phyloP scores from a whole-genome alignment of 2,888 invertebrate genomes.

The Heliconius ethilla region DNA sequence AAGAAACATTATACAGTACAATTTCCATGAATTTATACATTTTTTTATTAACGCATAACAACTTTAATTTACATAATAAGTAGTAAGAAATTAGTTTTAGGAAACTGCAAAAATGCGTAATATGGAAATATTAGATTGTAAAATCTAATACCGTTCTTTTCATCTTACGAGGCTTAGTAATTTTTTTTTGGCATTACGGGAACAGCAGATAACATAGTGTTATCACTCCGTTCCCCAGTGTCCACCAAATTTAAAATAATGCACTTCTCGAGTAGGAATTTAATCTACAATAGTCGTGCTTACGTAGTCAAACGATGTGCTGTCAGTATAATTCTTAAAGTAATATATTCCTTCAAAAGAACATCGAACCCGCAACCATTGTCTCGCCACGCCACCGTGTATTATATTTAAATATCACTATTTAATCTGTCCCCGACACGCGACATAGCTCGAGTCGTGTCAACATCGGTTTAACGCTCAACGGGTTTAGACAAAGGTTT shows the following conservation, averaged over 20 bases:
- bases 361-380: slow-evolving; percentile 1
- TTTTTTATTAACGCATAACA: background rate
- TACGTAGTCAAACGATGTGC: background rate
- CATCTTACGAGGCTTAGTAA: too few relatives aligned
- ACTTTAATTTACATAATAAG: too few relatives aligned
- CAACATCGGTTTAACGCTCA: slow-evolving; percentile 49
- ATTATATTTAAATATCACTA: slow-evolving; percentile 28
- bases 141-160: too few relatives aligned
- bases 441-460: slow-evolving; percentile 45
- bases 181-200: too few relatives aligned
- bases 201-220: too few relatives aligned
- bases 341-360: background rate
- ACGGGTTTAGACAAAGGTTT: slow-evolving; percentile 47
- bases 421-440: slow-evolving; percentile 34
- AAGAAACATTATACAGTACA: background rate
- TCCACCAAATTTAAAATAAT: too few relatives aligned
- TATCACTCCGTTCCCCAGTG: too few relatives aligned
- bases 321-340: background rate
- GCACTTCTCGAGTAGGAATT: too few relatives aligned
- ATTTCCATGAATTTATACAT: background rate
- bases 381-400: background rate
- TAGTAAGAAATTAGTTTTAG: too few relatives aligned
- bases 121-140: too few relatives aligned
- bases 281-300: too few relatives aligned
- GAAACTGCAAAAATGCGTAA: too few relatives aligned